Evolutionary conservation across 2,888 invertebrate genomes (phyloP), one percentile per base, ranked within the genome.

Genomic region (Drosophila acutilabella): DNA sequence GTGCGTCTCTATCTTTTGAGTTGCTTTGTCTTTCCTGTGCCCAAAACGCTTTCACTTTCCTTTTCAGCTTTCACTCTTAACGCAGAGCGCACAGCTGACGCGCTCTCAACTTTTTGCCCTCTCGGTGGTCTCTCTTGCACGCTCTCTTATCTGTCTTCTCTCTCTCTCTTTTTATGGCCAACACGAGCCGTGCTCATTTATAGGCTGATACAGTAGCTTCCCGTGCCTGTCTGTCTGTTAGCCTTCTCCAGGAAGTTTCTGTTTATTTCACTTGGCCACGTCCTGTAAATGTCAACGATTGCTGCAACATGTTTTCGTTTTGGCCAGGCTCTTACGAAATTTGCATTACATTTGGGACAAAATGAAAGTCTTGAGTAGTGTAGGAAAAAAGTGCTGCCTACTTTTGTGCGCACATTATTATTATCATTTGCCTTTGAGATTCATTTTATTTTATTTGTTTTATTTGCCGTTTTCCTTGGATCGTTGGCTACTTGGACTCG

Each of bases 111-210:
- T 40, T 44, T 26, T 30, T 45, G 10, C 16, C 6, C 30, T 30
- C 30, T 30, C 8, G 2, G 8, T 14, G 40, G 7, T 56, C 18
- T n/a, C 40, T 10, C 30, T 6, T 30, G 36, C 42, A 42, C n/a
- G 16, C 23, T 42, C 20, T 56, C 48, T 59, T 2, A 4, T 53
- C 16, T 33, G 8, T 45, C 61, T 65, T 48, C 23, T 53, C 5
- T 26, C 16, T 66, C 6, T 23, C 6, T 23, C 23, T 50, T 50
- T 85, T 89, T 89, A 88, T 89, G 80, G 71, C 71, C 74, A 67
- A 83, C 90, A 89, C 88, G 84, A 81, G 89, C 86, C 69, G 58
- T 23, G 58, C 81, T 70, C 68, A 68, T 64, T 66, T 48, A 69
- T 73, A 78, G 74, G 73, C 77, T 57, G 48, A 58, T 66, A 56